A percentile compares a stretch with the other conserved stretches of the same genome.
phyloP scores from a whole-genome alignment of 2,113 vertebrate species.

The Callipepla squamata region DNA sequence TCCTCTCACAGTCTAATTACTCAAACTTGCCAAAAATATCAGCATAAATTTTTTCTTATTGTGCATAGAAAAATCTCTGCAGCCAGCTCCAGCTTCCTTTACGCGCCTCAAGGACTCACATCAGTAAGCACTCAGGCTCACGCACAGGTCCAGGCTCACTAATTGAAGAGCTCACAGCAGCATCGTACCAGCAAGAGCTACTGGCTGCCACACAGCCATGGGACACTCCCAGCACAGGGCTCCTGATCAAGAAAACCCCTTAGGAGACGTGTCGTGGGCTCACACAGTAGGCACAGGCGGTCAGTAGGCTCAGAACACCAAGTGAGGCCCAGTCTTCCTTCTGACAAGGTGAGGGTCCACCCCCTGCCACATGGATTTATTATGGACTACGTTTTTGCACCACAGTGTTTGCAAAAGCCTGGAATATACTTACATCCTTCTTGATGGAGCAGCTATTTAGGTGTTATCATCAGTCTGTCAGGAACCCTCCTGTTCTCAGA shows the following conservation, averaged over 20 bases:
- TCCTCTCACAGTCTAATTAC: background rate
- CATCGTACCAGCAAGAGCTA: accelerated
- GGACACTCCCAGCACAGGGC: background rate
- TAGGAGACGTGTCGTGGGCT: background rate
- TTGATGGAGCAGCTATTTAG: background rate
- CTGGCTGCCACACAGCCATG: background rate
- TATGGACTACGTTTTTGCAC: background rate
- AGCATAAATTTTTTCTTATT: background rate
- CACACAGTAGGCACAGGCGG: accelerated
- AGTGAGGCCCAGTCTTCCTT: background rate
- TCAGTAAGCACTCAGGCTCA: background rate
- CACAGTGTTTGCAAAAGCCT: background rate
- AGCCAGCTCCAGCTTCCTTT: background rate
- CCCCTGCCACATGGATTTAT: background rate
- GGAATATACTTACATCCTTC: background rate
- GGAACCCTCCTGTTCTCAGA: background rate
- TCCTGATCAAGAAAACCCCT: background rate
- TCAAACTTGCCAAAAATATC: background rate
- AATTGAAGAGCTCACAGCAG: background rate
- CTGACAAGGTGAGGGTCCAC: background rate
- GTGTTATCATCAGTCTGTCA: background rate
- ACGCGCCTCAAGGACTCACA: background rate
- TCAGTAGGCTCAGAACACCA: background rate
- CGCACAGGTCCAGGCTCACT: background rate
- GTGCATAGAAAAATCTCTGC: background rate